Conservation (phyloP, 2,113 vertebrate species). For the Telmatochromis bifrenatus region DNA sequence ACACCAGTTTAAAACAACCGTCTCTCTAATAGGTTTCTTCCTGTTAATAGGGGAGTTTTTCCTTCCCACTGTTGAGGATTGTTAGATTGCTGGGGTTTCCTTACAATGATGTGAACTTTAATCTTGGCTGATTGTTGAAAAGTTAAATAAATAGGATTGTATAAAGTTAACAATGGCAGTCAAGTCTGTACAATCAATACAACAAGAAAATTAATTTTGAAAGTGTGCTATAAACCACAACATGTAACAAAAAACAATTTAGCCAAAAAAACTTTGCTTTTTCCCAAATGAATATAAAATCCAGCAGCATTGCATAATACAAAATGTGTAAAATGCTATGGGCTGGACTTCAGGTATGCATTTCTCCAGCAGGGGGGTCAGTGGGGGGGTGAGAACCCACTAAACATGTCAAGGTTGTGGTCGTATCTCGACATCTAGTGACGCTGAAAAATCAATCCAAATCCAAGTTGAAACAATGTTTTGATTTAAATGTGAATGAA, state of each 20-base stretch:
- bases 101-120: neutral
- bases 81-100: neutral
- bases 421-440: neutral
- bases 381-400: rapidly evolving
- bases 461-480: neutral
- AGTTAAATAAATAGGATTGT: neutral
- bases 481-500: neutral
- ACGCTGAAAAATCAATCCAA: neutral
- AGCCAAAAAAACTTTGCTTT: neutral
- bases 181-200: neutral
- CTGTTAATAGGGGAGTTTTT: neutral
- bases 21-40: neutral
- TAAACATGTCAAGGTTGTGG: no score
- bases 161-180: neutral
- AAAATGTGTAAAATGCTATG: neutral
- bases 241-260: neutral
- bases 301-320: neutral
- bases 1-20: neutral
- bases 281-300: neutral
- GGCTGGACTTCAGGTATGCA: no score
- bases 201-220: neutral
- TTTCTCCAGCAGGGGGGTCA: no score
- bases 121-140: neutral
- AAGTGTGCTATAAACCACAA: neutral
- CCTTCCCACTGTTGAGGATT: neutral